These are phyloP conservation scores for Tribolium freemani DNA, from an alignment of 2,888 invertebrate species.

Conservation along the genomic window DNA sequence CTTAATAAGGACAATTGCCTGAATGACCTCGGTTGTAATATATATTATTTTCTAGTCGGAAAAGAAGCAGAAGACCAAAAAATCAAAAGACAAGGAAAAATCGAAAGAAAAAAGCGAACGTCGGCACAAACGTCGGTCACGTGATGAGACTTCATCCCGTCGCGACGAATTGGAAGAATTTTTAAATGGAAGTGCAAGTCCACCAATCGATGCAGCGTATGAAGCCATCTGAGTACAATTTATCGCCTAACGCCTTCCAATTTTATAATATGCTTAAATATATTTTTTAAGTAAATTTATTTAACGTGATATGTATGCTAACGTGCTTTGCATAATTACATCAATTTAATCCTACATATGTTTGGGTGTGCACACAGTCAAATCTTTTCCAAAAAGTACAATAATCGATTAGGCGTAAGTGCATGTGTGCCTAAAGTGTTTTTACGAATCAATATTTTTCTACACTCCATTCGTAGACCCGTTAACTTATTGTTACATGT, in stretches of 20 bases:
- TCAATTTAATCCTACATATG: no score
- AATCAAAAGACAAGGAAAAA: conserved; percentile 71
- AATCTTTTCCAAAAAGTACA: no score
- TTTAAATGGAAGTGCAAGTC: conserved; percentile 71
- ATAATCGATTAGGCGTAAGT: no score
- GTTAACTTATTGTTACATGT: no score
- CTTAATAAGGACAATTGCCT: no score
- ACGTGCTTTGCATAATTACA: no score
- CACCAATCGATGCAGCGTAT: conserved; percentile 73
- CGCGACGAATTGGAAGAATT: conserved; percentile 75
- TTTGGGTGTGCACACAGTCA: no score
- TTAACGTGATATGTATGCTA: background rate
- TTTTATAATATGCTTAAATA: conserved; percentile 14
- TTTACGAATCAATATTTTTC: no score
- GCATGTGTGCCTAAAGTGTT: no score
- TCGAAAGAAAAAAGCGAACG: conserved; percentile 63
- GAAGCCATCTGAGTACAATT: conserved; percentile 71
- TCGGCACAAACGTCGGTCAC: conserved; percentile 68
- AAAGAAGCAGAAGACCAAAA: conserved; percentile 68
- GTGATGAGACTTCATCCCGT: conserved; percentile 66
- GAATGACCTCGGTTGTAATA: no score
- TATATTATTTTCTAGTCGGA: conserved; percentile 47
- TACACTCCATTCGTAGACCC: no score
- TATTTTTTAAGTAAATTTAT: background rate
- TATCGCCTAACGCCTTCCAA: conserved; percentile 21